Conservation (phyloP, 2,888 invertebrate genomes). For the Dicycla oo region DNA sequence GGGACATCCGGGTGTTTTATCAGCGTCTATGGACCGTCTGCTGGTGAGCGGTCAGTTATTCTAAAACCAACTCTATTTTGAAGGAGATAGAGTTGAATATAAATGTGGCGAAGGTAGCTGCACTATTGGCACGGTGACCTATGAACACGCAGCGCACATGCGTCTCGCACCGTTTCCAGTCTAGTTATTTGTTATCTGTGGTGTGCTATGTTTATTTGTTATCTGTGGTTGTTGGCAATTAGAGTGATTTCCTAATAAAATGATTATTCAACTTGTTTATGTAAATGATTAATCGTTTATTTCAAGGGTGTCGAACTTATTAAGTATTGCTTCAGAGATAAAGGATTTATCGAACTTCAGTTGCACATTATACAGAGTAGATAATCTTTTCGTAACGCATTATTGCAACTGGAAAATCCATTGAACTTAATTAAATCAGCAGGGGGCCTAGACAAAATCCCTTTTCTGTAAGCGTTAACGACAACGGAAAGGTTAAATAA, state of each 20-base stretch:
- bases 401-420: background rate
- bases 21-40: slow-evolving; percentile 73
- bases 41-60: slow-evolving; percentile 26
- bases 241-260: slow-evolving; percentile 47
- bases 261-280: slow-evolving; percentile 52
- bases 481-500: too few relatives aligned
- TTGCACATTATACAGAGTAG: slow-evolving; percentile 12
- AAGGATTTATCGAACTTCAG: slow-evolving; percentile 12
- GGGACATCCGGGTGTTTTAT: slow-evolving; percentile 74
- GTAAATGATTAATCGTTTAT: slow-evolving; percentile 26
- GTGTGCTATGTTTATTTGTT: slow-evolving; percentile 40
- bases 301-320: slow-evolving; percentile 42
- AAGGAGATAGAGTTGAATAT: slow-evolving; percentile 18
- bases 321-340: slow-evolving; percentile 9
- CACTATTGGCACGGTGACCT: slow-evolving; percentile 65
- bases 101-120: slow-evolving; percentile 17
- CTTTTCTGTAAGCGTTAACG: too few relatives aligned
- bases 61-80: slow-evolving; percentile 3
- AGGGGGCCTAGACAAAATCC: too few relatives aligned
- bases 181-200: slow-evolving; percentile 57
- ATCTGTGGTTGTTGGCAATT: slow-evolving; percentile 57
- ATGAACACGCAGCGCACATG: slow-evolving; percentile 65
- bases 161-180: slow-evolving; percentile 58
- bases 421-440: background rate
- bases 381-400: background rate